Conservation (phyloP, 2,888 invertebrate species). For the Lepidonotus clava region DNA sequence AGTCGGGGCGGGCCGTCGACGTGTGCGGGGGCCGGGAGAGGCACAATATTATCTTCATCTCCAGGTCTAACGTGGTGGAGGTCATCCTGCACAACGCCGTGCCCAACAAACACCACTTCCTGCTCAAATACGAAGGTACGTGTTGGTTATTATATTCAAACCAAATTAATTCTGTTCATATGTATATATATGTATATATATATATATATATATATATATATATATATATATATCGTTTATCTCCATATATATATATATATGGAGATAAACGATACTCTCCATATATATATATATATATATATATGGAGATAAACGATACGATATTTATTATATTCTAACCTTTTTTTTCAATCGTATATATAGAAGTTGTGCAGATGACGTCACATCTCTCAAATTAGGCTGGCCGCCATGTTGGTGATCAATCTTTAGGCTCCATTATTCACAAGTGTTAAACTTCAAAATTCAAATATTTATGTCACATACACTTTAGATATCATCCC, state of each 20-base stretch:
- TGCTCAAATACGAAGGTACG: conserved; percentile 54
- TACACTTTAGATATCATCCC: no score
- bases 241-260: neutral
- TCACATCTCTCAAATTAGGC: no score
- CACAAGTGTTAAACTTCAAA: no score
- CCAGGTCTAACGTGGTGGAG: conserved; percentile 40
- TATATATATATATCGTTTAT: neutral
- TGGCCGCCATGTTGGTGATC: no score
- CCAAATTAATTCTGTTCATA: neutral
- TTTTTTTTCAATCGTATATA: no score
- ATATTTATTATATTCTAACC: no score
- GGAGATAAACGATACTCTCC: neutral
- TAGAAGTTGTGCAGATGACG: no score
- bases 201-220: neutral
- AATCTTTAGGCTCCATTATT: no score
- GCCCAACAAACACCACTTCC: conserved; percentile 47
- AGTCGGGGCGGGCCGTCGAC: conserved; percentile 8
- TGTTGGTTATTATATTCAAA: neutral
- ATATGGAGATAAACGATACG: no score
- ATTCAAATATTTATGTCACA: no score
- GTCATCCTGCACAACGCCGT: conserved; percentile 47
- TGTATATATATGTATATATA: neutral
- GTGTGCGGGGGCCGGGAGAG: conserved; percentile 51
- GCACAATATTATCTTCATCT: conserved; percentile 36
- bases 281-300: neutral